Percentiles rank a stretch among this genome's conserved stretches.
phyloP scores from a whole-genome alignment of 2,888 invertebrate genomes.

The Volucella bombylans region DNA sequence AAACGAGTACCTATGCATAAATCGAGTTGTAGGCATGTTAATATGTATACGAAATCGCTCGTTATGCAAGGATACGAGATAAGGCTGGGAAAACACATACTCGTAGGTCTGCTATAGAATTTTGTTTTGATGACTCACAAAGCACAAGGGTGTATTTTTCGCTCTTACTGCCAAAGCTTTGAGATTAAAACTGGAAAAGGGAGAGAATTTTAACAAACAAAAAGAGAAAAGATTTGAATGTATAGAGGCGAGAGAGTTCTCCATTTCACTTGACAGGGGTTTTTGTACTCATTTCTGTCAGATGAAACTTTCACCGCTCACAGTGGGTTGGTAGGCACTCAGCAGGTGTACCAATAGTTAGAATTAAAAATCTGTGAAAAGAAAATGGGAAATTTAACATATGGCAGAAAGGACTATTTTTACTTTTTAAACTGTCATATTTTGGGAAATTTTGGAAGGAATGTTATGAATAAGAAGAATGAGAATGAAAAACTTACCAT shows the following conservation, averaged over 20 bases:
- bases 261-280: neutral
- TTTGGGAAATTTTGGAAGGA: no score
- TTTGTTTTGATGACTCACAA: conserved; percentile 63
- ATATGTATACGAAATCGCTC: neutral
- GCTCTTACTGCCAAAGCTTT: conserved; percentile 44
- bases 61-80: conserved; percentile 45
- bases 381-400: neutral
- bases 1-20: neutral
- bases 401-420: neutral
- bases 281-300: conserved; percentile 33
- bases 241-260: neutral
- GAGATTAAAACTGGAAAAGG: conserved; percentile 32
- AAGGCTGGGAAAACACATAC: conserved; percentile 37
- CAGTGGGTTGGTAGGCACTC: conserved; percentile 26
- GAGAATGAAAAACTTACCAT: no score
- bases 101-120: conserved; percentile 35
- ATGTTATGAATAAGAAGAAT: no score
- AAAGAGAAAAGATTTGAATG: neutral
- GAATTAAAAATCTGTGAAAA: conserved; percentile 3
- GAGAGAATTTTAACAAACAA: neutral
- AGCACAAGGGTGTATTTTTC: neutral
- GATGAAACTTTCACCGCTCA: conserved; percentile 33
- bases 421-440: conserved; percentile 15
- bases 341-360: conserved; percentile 36
- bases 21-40: neutral